Evolutionary conservation across 2,797 vertebrate species (phyloP), one percentile per base, ranked within the genome.

Genomic region (Gastrophryne carolinensis): DNA sequence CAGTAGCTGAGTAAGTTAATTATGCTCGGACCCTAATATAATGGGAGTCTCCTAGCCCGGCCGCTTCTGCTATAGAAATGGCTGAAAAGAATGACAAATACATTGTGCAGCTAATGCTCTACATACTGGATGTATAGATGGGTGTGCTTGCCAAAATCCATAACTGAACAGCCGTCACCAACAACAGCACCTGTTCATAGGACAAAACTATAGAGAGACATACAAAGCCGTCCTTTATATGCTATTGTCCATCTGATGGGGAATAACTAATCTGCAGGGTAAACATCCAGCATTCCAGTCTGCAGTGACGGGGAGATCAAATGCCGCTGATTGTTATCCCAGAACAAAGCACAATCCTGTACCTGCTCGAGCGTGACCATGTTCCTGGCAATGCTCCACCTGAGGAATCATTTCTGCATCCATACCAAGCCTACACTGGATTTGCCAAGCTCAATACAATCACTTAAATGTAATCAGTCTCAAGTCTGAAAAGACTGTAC

Each of bases 241-340:
- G 3, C 11, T 27, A 26, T 27, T 50, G 41, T 52, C 47, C 63
- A 52, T 35, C 64, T 67, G 64, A 21, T 26, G 19, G 32, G 7
- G 32, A 67, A 53, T 54, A 26, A 69, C 29, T 69, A 67, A 69
- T 50, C 69, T 72, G 69, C 41, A 35, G 37, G 30, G 19, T 35
- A 72, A 72, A 63, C 32, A 72, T 27, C 24, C 41, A 35, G 17
- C 47, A 63, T 72, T 62, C 47, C 58, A 37, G 47, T 52, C 41
- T 34, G 41, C 21, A 19, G 58, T 39, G 35, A 39, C 50, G 13
- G n/a, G 29, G 21, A 39, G 12, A 53, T 17, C 26, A 41, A 71
- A 61, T 60, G 29, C 41, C 11, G 69, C 53, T 17, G 53, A 41
- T 63, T 53, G 34, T 39, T 61, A 62, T 37, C 57, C 12, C 44